Conservation (phyloP, 2,888 invertebrate species). For the Muschampia staudingeri region DNA sequence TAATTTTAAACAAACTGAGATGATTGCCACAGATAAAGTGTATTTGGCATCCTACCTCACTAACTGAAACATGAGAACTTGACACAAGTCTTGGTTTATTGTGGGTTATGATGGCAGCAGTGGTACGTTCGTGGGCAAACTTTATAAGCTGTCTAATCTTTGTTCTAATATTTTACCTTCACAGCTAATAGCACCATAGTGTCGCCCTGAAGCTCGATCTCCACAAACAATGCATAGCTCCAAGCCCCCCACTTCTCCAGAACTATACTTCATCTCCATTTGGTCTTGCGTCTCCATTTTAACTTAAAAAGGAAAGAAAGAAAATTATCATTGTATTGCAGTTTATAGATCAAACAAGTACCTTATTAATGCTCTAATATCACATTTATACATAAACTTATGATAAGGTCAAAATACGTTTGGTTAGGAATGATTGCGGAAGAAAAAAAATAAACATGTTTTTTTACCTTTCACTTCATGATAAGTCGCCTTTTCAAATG, state of each 20-base stretch:
- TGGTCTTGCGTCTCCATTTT: constrained; percentile 84
- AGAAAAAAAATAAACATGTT: constrained; percentile 37
- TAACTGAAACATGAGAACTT: too few species aligned
- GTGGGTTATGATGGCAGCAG: too few species aligned
- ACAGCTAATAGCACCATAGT: constrained; percentile 98
- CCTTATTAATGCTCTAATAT: too few species aligned
- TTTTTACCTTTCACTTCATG: constrained; percentile 43
- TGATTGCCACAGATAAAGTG: too few species aligned
- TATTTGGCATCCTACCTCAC: too few species aligned
- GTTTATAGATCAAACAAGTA: too few species aligned
- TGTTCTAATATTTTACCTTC: constrained; percentile 87
- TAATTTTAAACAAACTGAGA: too few species aligned
- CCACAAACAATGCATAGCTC: constrained; percentile 99
- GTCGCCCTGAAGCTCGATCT: constrained; percentile 98
- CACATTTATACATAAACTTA: too few species aligned
- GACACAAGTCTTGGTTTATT: too few species aligned
- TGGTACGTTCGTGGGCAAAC: too few species aligned
- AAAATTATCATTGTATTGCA: too few species aligned
- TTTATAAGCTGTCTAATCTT: too few species aligned
- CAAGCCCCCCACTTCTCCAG: constrained; percentile 91
- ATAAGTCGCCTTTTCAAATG: constrained; percentile 5
- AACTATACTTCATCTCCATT: constrained; percentile 85
- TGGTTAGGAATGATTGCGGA: constrained; percentile 1
- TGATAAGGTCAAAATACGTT: neutral
- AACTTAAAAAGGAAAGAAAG: constrained; percentile 19